Evolutionary conservation across 1,140 invertebrate species (phyloP).

Genomic region (Drosophila nasuta): DNA sequence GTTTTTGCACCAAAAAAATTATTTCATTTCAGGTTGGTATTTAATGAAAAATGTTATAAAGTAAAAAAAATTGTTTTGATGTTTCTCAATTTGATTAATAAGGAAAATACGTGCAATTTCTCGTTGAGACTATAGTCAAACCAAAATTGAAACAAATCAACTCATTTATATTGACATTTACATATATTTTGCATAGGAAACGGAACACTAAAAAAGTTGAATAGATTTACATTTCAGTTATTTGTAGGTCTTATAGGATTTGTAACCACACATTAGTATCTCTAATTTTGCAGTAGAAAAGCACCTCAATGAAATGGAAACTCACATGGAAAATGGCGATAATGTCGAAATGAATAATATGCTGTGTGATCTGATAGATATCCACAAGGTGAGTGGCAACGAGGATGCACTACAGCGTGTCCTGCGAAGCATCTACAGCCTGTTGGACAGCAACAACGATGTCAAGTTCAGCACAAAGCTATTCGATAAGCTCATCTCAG

Average conservation of each 20-base stretch:
- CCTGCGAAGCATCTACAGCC: slow-evolving; percentile 31
- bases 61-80: not conserved
- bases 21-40: too few relatives aligned
- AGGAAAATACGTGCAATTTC: not conserved
- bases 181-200: slow-evolving; percentile 17
- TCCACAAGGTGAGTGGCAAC: slow-evolving; percentile 33
- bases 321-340: slow-evolving; percentile 11
- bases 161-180: not conserved
- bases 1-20: too few relatives aligned
- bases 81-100: not conserved
- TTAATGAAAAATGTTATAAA: not conserved
- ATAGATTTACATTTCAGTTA: not conserved
- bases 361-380: slow-evolving; percentile 41
- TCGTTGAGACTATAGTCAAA: slow-evolving; percentile 15
- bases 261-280: not conserved
- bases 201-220: slow-evolving; percentile 13
- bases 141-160: not conserved
- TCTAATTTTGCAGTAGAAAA: slow-evolving; percentile 21
- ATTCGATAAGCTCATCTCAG: slow-evolving; percentile 29
- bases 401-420: slow-evolving; percentile 34
- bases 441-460: slow-evolving; percentile 16
- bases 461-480: slow-evolving; percentile 36
- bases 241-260: not conserved
- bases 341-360: slow-evolving; percentile 40
- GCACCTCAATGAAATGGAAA: not conserved